phyloP scores from a whole-genome alignment of 2,888 invertebrate species.

The Diaphora mendica region DNA sequence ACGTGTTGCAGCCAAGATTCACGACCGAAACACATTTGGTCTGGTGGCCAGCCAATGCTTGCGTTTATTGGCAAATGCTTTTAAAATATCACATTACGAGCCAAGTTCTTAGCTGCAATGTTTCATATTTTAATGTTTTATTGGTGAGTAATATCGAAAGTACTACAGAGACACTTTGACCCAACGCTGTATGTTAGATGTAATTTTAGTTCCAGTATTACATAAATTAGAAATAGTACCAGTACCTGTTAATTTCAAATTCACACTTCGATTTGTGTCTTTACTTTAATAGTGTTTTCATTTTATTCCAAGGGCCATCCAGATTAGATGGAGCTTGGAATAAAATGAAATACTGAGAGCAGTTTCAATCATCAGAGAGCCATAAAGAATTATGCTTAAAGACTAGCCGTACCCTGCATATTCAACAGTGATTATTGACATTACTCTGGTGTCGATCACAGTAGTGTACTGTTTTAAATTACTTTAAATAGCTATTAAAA shows the following conservation, averaged over 20 bases:
- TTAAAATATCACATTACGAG: conserved; percentile 18
- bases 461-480: too few species aligned
- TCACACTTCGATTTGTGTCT: too few species aligned
- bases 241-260: too few species aligned
- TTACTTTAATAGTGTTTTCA: too few species aligned
- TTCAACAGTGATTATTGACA: not conserved
- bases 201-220: not conserved
- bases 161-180: not conserved
- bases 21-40: conserved; percentile 12
- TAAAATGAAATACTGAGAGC: not conserved
- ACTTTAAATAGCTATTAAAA: too few species aligned
- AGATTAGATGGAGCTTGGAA: too few species aligned
- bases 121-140: conserved; percentile 20
- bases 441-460: too few species aligned
- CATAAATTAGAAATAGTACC: not conserved
- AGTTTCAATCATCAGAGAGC: not conserved
- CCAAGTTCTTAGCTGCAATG: conserved; percentile 18
- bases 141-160: conserved; percentile 5
- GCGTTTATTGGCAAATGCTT: conserved; percentile 27
- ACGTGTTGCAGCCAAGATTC: conserved; percentile 7
- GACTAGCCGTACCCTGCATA: too few species aligned
- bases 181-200: not conserved
- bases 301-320: too few species aligned
- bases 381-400: too few species aligned
- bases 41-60: conserved; percentile 22